phyloP scores from a whole-genome alignment of 2,888 invertebrate species.

The Rhamnusium bicolor region DNA sequence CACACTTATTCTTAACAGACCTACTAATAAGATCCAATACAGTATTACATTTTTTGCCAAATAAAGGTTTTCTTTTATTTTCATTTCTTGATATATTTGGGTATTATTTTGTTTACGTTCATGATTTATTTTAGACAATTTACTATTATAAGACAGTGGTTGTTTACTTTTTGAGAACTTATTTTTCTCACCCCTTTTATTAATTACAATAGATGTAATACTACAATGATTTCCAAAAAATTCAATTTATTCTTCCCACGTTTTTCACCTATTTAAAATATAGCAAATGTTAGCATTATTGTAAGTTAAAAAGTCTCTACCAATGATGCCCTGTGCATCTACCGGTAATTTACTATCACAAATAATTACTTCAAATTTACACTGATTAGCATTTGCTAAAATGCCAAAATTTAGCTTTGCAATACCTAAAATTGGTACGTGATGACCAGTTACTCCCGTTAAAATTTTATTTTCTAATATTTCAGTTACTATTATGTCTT shows the following conservation, averaged over 20 bases:
- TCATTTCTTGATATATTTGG: too few species aligned
- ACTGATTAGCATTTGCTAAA: background rate
- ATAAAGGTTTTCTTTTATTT: too few species aligned
- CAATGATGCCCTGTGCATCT: background rate
- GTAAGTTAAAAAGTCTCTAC: background rate
- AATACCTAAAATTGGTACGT: background rate
- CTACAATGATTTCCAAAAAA: too few species aligned
- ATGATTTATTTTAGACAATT: too few species aligned
- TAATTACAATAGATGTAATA: too few species aligned
- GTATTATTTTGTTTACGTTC: too few species aligned
- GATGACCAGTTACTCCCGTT: background rate
- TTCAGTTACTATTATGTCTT: background rate
- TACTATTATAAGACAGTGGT: too few species aligned
- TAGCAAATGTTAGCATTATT: background rate
- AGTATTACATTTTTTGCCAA: too few species aligned
- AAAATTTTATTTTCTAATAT: background rate
- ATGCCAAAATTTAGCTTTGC: background rate
- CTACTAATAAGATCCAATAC: too few species aligned
- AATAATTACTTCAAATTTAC: background rate
- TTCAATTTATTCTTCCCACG: background rate
- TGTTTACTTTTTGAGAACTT: too few species aligned
- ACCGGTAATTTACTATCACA: background rate
- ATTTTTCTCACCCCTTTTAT: too few species aligned
- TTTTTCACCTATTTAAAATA: background rate
- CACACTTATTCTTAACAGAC: too few species aligned